phyloP scores from a whole-genome alignment of 2,113 vertebrate genomes.

The Microcebus griseorufus region DNA sequence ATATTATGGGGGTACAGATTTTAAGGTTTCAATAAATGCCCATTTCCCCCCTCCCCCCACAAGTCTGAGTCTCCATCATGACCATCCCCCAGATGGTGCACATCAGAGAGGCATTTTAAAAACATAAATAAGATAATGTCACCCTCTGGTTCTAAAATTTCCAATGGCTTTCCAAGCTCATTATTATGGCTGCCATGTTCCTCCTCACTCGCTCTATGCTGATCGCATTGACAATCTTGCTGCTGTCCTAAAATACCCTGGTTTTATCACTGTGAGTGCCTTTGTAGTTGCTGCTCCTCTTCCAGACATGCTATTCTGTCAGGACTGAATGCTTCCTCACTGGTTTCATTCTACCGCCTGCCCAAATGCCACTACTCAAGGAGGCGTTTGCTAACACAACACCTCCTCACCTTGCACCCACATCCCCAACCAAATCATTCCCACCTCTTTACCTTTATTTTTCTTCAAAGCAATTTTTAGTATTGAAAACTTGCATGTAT shows the following conservation, averaged over 20 bases:
- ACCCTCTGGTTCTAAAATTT: background rate
- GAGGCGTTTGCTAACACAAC: background rate
- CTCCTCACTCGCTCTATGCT: background rate
- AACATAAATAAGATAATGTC: background rate
- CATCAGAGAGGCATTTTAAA: background rate
- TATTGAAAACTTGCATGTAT: background rate
- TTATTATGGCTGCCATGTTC: no score
- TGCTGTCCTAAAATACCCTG: background rate
- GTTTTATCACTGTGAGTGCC: background rate
- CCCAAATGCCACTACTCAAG: background rate
- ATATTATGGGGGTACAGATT: no score
- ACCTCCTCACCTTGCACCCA: no score
- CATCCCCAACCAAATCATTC: background rate
- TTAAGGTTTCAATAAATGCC: no score
- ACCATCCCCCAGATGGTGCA: no score
- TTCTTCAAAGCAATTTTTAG: background rate
- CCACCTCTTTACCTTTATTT: background rate
- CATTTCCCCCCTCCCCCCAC: no score
- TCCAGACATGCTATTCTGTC: background rate
- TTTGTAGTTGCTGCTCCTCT: no score
- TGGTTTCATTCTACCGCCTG: background rate
- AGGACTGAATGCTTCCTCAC: background rate
- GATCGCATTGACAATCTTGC: background rate
- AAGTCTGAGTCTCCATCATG: no score
- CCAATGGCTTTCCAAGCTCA: background rate